phyloP scores from a whole-genome alignment of 2,797 vertebrate species.

The Bucorvus abyssinicus region DNA sequence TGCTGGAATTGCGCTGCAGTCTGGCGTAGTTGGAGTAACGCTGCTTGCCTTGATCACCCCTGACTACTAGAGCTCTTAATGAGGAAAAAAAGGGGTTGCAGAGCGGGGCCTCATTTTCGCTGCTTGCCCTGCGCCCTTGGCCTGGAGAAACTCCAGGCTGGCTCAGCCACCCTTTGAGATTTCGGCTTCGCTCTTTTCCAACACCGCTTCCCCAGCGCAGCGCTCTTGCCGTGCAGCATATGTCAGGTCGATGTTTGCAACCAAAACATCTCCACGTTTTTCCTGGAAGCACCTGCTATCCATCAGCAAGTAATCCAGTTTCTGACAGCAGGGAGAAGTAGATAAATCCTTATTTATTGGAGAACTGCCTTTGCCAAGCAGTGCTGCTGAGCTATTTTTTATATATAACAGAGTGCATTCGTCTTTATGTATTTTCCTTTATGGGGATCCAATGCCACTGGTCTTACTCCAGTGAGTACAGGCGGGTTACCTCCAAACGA shows the following conservation, averaged over 20 bases:
- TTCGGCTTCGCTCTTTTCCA: neutral
- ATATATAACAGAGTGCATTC: neutral
- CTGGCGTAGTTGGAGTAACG: accelerated
- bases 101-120: neutral
- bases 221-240: neutral
- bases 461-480: neutral
- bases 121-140: neutral
- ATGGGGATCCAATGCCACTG: neutral
- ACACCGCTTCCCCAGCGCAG: neutral
- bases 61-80: neutral
- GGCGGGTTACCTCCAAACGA: neutral
- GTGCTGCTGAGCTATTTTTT: neutral
- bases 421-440: neutral
- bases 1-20: neutral
- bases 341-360: neutral
- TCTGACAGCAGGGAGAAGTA: neutral
- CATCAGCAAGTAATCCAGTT: neutral
- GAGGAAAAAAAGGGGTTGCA: neutral
- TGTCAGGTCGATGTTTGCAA: neutral
- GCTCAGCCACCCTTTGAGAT: neutral
- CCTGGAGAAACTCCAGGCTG: neutral
- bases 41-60: neutral
- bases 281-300: neutral
- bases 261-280: neutral
- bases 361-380: neutral